Percentiles rank a stretch among this genome's conserved stretches.
Conservation (phyloP, 1,140 invertebrate genomes). For the Coenobita brevimanus region DNA sequence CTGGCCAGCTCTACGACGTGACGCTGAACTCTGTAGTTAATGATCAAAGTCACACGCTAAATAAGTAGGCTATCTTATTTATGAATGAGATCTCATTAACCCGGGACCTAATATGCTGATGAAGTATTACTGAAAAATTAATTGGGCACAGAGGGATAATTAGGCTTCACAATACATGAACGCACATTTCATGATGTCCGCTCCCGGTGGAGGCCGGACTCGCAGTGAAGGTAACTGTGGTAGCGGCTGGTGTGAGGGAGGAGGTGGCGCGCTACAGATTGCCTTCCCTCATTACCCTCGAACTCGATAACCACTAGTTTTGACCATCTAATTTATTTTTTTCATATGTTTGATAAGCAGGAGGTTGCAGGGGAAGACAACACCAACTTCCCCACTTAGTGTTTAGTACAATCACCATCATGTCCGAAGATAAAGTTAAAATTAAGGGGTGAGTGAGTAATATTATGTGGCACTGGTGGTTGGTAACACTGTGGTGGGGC, state of each 20-base stretch:
- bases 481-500: slow-evolving; percentile 58
- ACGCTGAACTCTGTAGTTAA: not conserved
- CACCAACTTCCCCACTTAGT: not conserved
- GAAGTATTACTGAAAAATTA: slow-evolving; percentile 41
- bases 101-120: slow-evolving; percentile 45
- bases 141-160: slow-evolving; percentile 38
- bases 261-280: slow-evolving; percentile 61
- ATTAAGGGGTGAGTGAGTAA: not conserved
- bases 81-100: slow-evolving; percentile 39
- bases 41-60: slow-evolving; percentile 38
- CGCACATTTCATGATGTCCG: slow-evolving; percentile 45
- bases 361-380: not conserved
- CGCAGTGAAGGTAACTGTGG: slow-evolving; percentile 57
- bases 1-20: not conserved
- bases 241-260: slow-evolving; percentile 61
- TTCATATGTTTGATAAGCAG: not conserved
- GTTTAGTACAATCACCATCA: slow-evolving; percentile 4
- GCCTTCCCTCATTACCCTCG: slow-evolving; percentile 49
- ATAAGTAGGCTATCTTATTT: slow-evolving; percentile 42
- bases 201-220: slow-evolving; percentile 37
- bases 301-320: slow-evolving; percentile 54
- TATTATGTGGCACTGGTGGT: slow-evolving; percentile 61
- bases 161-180: slow-evolving; percentile 33
- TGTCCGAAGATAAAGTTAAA: slow-evolving; percentile 4
- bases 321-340: not conserved